These are phyloP conservation scores for Antitype chi DNA, from an alignment of 2,888 invertebrate genomes.

Conservation along the genomic window DNA sequence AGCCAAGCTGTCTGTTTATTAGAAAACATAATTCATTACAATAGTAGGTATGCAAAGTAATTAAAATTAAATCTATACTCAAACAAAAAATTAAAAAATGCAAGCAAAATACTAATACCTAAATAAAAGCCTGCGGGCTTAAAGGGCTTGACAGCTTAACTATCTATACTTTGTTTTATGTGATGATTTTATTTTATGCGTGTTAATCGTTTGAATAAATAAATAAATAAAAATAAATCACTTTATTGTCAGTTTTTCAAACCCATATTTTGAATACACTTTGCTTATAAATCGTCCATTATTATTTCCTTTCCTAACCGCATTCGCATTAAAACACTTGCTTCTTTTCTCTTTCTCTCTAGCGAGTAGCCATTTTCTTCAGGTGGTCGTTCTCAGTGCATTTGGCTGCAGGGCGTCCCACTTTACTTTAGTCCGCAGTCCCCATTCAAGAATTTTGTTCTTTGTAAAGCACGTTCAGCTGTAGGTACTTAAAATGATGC, in stretches of 20 bases:
- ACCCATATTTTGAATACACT: neutral
- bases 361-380: slow-evolving; percentile 39
- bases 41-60: too few relatives aligned
- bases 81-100: too few relatives aligned
- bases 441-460: slow-evolving; percentile 36
- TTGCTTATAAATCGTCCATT: neutral
- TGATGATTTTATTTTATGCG: too few relatives aligned
- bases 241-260: neutral
- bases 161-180: too few relatives aligned
- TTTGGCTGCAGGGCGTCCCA: slow-evolving; percentile 53
- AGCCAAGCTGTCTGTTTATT: too few relatives aligned
- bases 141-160: too few relatives aligned
- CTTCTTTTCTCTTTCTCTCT: slow-evolving; percentile 16
- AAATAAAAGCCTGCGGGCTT: too few relatives aligned
- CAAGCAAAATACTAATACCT: too few relatives aligned
- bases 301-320: neutral
- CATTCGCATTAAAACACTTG: slow-evolving; percentile 21
- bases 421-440: slow-evolving; percentile 34
- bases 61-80: too few relatives aligned
- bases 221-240: neutral
- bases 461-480: slow-evolving; percentile 26
- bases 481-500: slow-evolving; percentile 23
- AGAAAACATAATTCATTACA: too few relatives aligned
- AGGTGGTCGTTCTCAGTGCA: slow-evolving; percentile 36
- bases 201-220: neutral